These are phyloP conservation scores for Drosophila bunnanda DNA, from an alignment of 2,888 invertebrate species.

Conservation along the genomic window DNA sequence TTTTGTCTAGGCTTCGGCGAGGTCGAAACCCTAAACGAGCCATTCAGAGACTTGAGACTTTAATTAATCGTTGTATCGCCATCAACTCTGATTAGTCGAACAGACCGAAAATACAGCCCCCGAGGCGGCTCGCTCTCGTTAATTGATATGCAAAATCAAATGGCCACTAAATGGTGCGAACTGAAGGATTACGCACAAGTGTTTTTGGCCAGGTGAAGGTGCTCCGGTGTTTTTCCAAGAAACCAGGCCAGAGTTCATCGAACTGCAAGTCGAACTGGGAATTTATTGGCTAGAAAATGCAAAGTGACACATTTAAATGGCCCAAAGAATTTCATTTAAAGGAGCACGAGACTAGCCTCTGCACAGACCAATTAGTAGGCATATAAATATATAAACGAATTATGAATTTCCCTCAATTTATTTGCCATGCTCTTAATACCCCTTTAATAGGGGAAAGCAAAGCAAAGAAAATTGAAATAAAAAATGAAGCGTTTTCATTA, in stretches of 20 bases:
- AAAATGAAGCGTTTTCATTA: slow-evolving; percentile 16
- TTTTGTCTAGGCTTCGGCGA: slow-evolving; percentile 40
- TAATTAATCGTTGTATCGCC: slow-evolving; percentile 52
- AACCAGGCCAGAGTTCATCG: slow-evolving; percentile 23
- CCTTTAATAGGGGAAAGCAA: neutral
- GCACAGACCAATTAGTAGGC: neutral
- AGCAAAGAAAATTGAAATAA: slow-evolving; percentile 2
- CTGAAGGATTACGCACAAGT: slow-evolving; percentile 36
- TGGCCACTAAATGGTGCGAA: slow-evolving; percentile 50
- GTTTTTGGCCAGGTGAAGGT: slow-evolving; percentile 26
- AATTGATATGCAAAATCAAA: slow-evolving; percentile 67
- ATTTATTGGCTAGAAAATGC: slow-evolving; percentile 4
- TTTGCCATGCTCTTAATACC: slow-evolving; percentile 1
- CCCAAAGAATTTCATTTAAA: neutral
- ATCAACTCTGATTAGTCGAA: slow-evolving; percentile 42
- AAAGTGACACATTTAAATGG: neutral
- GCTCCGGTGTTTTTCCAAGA: neutral
- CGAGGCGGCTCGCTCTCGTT: slow-evolving; percentile 49
- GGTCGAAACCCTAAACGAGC: slow-evolving; percentile 42
- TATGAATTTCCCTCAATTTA: slow-evolving; percentile 11
- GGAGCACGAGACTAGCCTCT: neutral
- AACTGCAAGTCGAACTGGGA: slow-evolving; percentile 10
- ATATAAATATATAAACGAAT: slow-evolving; percentile 3
- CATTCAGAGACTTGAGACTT: slow-evolving; percentile 33
- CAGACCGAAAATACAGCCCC: slow-evolving; percentile 30